Base-by-base conservation (phyloP, 2,888 invertebrate genomes). In the Dyspetes luteomarginatus region DNA sequence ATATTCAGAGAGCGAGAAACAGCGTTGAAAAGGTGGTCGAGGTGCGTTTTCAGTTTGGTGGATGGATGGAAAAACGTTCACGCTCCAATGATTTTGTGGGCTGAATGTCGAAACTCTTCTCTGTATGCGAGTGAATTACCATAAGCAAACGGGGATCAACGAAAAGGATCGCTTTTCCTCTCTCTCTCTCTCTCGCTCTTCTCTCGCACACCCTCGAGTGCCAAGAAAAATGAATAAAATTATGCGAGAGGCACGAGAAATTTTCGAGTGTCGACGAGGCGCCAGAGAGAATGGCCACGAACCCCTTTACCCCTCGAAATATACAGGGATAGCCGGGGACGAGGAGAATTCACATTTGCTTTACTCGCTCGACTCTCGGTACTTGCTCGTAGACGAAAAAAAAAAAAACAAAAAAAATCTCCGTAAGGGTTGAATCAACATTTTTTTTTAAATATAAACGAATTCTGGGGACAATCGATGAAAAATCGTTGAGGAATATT, bases 221-320 rank as follows among this genome's bases (percentile, higher is more conserved):
- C 71, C 85, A 85, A 88, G 89, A 88, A 89, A 89, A 89, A 88
- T 88, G 89, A 89, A 90, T 89, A 90, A 90, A 89, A 90, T 90
- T 89, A 90, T 83, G 83, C 64, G 17, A 78, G 84, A 86, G 83
- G 80, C 84, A 78, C 62, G 84, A 58, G 78, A 84, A n/a, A 85
- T 84, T 85, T 86, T 86, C 78, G 82, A 84, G 81, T 60, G 74
- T 76, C 77, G 65, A 77, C 67, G 67, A 68, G 36, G 26, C 45
- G 24, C 62, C 17, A 28, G 7, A 28, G 50, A 4, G 28, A 26
- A 24, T 30, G 50, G 17, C 26, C 22, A 22, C 24, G 26, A 50
- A 4, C 28, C 52, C 4, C 17, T 71, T 45, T 65, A 36, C 26
- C 28, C 67, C 43, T 56, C 41, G 48, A 50, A 55, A 64, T 4